phyloP scores from a whole-genome alignment of 2,797 vertebrate genomes.

The Acomys russatus region DNA sequence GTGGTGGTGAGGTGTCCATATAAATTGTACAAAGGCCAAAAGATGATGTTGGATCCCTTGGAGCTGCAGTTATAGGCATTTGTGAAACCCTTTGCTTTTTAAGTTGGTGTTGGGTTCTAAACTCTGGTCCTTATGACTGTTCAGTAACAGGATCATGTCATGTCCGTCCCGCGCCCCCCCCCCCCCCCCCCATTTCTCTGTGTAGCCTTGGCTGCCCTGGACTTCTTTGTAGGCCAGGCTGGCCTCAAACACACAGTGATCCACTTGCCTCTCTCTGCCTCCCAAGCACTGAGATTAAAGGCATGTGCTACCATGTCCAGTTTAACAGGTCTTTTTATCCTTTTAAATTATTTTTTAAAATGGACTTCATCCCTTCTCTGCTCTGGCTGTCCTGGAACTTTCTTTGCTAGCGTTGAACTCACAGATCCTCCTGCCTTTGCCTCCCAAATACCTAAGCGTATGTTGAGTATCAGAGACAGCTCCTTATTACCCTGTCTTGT shows the following conservation, averaged over 20 bases:
- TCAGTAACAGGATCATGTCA: too few relatives aligned
- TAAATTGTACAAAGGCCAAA: neutral
- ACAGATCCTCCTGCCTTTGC: neutral
- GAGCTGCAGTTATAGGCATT: neutral
- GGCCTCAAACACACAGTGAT: too few relatives aligned
- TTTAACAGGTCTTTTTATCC: neutral
- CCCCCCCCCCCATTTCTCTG: too few relatives aligned
- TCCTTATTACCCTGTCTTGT: neutral
- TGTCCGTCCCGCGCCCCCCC: too few relatives aligned
- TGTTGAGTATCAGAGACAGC: neutral
- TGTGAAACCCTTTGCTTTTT: neutral
- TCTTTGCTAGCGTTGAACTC: neutral
- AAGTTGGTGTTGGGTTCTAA: neutral
- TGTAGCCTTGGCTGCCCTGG: too few relatives aligned
- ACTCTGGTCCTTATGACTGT: neutral
- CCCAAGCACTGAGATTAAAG: too few relatives aligned
- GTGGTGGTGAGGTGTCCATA: neutral
- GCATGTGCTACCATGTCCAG: too few relatives aligned
- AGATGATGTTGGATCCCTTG: neutral
- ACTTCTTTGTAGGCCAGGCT: too few relatives aligned
- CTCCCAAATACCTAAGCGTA: neutral
- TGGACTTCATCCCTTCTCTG: neutral
- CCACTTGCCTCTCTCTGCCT: too few relatives aligned
- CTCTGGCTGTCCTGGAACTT: neutral
- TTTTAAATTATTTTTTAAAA: neutral